Evolutionary conservation across 2,888 invertebrate species (phyloP), one percentile per base, ranked within the genome.

Genomic region (Portevinia maculata): DNA sequence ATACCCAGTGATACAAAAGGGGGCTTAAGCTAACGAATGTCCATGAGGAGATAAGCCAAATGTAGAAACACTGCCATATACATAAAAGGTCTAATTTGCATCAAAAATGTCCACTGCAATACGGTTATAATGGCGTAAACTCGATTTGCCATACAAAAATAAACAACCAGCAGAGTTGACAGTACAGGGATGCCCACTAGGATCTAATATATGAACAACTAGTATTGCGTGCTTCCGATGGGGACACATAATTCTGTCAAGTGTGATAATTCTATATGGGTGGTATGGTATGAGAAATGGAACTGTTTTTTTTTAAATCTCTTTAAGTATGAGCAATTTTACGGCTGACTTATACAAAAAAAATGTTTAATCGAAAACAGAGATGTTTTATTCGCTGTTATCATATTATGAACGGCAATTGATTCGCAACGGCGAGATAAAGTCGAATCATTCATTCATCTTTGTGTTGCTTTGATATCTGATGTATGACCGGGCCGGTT

Each of bases 301-400:
- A 9, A 15, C 11, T 2, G 17, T 52, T 15, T 57, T 53, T 60
- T 57, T 53, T 60, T 17, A 8, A 37, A 44, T 28, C 24, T 34
- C 9, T 13, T 44, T 30, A 7, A 11, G 8, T 15, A 7, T 39
- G 9, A 37, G 37, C 17, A 34, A 70, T 65, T 79, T 79, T 28
- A 79, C 59, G 65, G 59, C 19, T 79, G 73, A 79, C 65, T 79
- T 64, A 59, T 55, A n/a, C n/a, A n/a, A n/a, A n/a, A n/a, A n/a
- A n/a, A 62, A 76, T 76, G 55, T 62, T 50, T 57, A 64, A 71
- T 70, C 71, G 50, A 78, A 70, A 39, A 64, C 37, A 48, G 39
- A 46, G 50, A 57, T 50, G 32, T 59, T 50, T 34, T n/a, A 17
- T 60, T 41, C 8, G 28, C 9, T 52, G 62, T 57, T 55, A 67